Evolutionary conservation across 30 jellyfish, hydroid and myxozoan species (phyloP).

Genomic region (Cassiopea xamachana): DNA sequence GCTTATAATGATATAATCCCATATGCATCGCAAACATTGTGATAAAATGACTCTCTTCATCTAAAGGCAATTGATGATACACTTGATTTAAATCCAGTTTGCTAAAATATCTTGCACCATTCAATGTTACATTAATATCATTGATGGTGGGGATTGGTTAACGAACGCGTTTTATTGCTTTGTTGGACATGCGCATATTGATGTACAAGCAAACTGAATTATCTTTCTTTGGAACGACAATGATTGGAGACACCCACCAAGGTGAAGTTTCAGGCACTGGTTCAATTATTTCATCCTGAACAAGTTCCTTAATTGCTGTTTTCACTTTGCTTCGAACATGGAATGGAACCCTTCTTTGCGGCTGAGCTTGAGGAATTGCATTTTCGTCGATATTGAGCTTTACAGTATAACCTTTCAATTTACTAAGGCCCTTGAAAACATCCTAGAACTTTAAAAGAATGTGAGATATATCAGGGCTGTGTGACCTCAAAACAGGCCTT

Average conservation of each 20-base stretch:
- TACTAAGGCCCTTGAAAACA: conserved; percentile 27
- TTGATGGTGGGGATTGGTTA: too few species aligned
- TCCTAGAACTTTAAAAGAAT: neutral
- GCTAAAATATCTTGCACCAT: too few species aligned
- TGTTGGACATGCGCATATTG: conserved; percentile 48
- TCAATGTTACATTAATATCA: too few species aligned
- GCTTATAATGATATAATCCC: conserved; percentile 23
- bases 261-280: conserved; percentile 7
- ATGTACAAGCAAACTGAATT: conserved; percentile 22
- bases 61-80: too few species aligned
- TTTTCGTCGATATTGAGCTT: too few species aligned
- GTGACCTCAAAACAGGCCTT: neutral
- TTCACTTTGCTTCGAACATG: too few species aligned
- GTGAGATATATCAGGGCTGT: neutral
- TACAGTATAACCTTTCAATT: neutral
- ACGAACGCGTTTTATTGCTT: too few species aligned
- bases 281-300: neutral
- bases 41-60: conserved; percentile 3
- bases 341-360: too few species aligned
- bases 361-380: too few species aligned
- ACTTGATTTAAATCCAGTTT: too few species aligned
- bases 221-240: conserved; percentile 20
- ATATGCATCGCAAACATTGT: conserved; percentile 28
- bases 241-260: conserved; percentile 64
- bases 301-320: neutral